A percentile compares a stretch with the other conserved stretches of the same genome.
phyloP scores from a whole-genome alignment of 1,140 invertebrate genomes.

The Anoplophora glabripennis region DNA sequence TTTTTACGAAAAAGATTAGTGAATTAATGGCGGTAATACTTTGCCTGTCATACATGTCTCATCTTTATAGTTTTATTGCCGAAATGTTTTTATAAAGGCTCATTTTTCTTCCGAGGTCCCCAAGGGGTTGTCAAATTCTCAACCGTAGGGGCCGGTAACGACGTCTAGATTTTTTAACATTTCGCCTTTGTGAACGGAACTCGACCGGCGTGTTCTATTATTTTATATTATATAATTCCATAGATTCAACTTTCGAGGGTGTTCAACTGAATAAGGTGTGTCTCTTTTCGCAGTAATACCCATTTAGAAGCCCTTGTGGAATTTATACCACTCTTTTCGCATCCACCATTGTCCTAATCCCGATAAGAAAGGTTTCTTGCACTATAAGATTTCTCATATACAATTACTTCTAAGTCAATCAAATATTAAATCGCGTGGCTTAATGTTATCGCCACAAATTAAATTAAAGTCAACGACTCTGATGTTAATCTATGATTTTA shows the following conservation, averaged over 20 bases:
- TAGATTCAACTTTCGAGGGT: too few relatives aligned
- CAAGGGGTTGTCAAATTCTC: conserved; percentile 33
- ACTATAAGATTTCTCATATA: conserved; percentile 28
- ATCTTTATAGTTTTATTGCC: conserved; percentile 32
- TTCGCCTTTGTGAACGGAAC: neutral
- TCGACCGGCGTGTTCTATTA: too few relatives aligned
- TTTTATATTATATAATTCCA: too few relatives aligned
- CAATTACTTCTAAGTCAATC: conserved; percentile 9
- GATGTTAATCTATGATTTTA: too few relatives aligned
- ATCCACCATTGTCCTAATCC: conserved; percentile 13
- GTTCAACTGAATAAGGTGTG: too few relatives aligned
- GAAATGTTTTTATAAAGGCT: conserved; percentile 38
- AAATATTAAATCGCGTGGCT: too few relatives aligned
- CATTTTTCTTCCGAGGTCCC: conserved; percentile 36
- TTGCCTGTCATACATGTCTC: conserved; percentile 12
- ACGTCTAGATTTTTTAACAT: conserved; percentile 10
- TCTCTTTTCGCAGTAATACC: too few relatives aligned
- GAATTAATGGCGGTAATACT: conserved; percentile 12
- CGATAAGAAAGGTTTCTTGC: conserved; percentile 27
- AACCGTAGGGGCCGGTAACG: conserved; percentile 16
- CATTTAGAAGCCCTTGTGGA: too few relatives aligned
- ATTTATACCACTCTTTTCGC: too few relatives aligned
- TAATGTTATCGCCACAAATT: too few relatives aligned
- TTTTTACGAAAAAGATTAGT: neutral
- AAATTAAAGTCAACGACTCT: too few relatives aligned